These are phyloP conservation scores for Phalanger gymnotis DNA, from an alignment of 2,797 vertebrate genomes.

Conservation along the genomic window DNA sequence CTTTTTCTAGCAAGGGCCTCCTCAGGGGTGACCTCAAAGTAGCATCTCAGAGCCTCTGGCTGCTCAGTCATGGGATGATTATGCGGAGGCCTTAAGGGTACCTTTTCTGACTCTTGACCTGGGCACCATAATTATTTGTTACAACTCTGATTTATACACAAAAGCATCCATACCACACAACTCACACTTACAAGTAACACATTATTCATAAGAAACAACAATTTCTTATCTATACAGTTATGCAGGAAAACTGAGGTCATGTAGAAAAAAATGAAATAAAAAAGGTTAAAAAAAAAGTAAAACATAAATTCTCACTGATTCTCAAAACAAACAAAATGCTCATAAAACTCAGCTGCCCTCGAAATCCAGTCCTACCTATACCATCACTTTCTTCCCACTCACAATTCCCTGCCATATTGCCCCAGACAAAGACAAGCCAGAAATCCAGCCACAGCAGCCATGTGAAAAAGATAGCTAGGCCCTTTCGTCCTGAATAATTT, in stretches of 20 bases:
- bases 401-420: neutral
- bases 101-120: no score
- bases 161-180: neutral
- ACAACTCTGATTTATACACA: neutral
- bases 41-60: neutral
- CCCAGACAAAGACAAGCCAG: neutral
- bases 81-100: neutral
- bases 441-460: neutral
- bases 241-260: neutral
- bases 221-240: neutral
- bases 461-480: neutral
- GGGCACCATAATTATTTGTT: neutral
- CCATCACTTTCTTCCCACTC: neutral
- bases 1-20: neutral
- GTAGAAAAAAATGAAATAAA: neutral
- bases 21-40: neutral
- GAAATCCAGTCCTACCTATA: neutral
- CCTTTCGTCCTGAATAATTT: neutral
- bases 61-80: neutral
- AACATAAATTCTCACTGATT: neutral
- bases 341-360: neutral
- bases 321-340: neutral
- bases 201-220: neutral
- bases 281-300: neutral
- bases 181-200: neutral